These are phyloP conservation scores for Tychaedon coryphoeus DNA, from an alignment of 2,113 vertebrate species.

Conservation along the genomic window DNA sequence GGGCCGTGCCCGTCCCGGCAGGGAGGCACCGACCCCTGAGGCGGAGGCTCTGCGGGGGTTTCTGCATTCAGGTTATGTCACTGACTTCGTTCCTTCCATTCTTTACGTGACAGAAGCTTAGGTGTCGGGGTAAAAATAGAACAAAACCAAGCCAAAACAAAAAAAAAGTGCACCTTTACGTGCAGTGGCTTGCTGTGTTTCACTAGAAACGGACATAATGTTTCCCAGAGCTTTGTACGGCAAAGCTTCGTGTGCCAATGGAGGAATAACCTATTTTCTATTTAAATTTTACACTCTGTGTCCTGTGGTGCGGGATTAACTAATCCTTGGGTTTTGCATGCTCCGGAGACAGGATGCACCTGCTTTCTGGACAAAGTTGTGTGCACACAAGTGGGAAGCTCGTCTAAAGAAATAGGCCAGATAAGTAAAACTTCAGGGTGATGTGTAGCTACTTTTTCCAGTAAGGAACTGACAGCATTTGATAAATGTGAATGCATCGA, in stretches of 20 bases:
- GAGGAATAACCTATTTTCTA: neutral
- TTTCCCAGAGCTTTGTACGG: neutral
- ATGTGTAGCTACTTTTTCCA: neutral
- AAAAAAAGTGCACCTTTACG: neutral
- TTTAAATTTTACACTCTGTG: neutral
- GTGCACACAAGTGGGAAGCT: neutral
- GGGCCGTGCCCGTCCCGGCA: neutral
- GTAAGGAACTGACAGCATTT: neutral
- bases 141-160: neutral
- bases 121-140: neutral
- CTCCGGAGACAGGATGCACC: constrained; percentile 21
- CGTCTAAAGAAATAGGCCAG: neutral
- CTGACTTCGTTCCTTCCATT: neutral
- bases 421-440: neutral
- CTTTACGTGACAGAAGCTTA: too few species aligned
- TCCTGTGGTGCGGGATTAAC: neutral
- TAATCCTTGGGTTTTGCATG: neutral
- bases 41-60: neutral
- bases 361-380: neutral
- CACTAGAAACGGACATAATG: accelerated
- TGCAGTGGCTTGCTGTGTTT: neutral
- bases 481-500: neutral
- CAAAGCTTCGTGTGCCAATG: neutral
- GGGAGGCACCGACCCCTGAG: neutral
- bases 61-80: neutral